Evolutionary conservation across 1,140 invertebrate genomes (phyloP), one percentile per base, ranked within the genome.

Genomic region (Drosophila tsacasi): DNA sequence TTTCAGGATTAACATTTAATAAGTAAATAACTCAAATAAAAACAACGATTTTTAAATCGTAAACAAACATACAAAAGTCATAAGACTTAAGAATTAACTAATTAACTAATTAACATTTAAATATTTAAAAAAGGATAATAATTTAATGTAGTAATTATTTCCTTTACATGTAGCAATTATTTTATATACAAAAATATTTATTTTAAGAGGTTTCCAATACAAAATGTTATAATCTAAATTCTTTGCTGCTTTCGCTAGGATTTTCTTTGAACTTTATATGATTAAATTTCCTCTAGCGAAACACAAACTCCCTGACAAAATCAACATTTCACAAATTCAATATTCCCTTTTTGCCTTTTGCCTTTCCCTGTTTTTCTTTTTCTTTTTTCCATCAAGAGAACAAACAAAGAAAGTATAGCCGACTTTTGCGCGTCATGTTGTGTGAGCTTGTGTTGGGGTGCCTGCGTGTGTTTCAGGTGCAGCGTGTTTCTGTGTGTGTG

Each of bases 341-440:
- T 61, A 73, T 61, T 73, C 39, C 55, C 68, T 73, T 60, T 71
- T 60, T 71, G 12, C 46, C 37, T 35, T 52, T 50, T 39, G 6
- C 15, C 19, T 6, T 49, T 50, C 46, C 27, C 57, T 21, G 25
- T 21, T 60, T 37, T 40, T 9, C 19, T 25, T 30, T 35, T 40
- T 35, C 13, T 35, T 23, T 7, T 30, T 37, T 30, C 35, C 8
- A 52, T 57, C 40, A 60, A 40, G 35, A 30, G 37, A 25, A 55
- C 39, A 54, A 54, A 63, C 54, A 66, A 40, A 37, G 59, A 72
- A 81, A 63, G n/a, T 63, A 57, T 73, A 65, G 81, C 63, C 72
- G 67, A 83, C 81, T 79, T 83, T 79, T 59, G 25, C 71, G 68
- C 75, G 55, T 55, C 52, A 69, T 55, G 50, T 52, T 73, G 35